Evolutionary conservation across 2,888 invertebrate genomes (phyloP).

Genomic region (Drosophila leonis): DNA sequence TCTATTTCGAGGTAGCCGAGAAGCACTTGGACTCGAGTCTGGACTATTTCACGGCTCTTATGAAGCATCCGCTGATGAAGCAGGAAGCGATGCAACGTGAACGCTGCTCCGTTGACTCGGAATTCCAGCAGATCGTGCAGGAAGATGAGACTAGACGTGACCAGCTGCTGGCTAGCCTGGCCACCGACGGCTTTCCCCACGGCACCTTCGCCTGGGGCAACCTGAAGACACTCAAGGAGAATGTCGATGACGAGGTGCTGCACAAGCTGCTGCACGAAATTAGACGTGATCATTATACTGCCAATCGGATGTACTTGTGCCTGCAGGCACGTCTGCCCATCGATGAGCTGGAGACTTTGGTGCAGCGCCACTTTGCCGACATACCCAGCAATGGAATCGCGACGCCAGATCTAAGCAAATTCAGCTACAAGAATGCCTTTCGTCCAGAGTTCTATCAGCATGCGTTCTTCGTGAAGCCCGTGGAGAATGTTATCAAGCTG

Average conservation of each 20-base stretch:
- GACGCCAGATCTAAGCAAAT: slow-evolving; percentile 88
- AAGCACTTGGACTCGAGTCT: slow-evolving; percentile 91
- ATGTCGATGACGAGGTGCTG: slow-evolving; percentile 88
- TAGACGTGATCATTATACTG: slow-evolving; percentile 92
- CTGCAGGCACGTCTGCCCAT: slow-evolving; percentile 88
- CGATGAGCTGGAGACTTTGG: slow-evolving; percentile 83
- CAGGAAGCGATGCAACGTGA: slow-evolving; percentile 94
- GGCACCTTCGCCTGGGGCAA: slow-evolving; percentile 95
- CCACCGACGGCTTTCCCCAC: slow-evolving; percentile 89
- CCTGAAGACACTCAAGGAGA: slow-evolving; percentile 89
- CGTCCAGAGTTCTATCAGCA: slow-evolving; percentile 80
- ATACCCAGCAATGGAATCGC: slow-evolving; percentile 89
- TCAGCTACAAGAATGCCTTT: slow-evolving; percentile 81
- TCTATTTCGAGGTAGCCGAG: slow-evolving; percentile 95
- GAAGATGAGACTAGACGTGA: slow-evolving; percentile 91
- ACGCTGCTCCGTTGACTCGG: slow-evolving; percentile 94
- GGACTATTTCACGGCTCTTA: slow-evolving; percentile 95
- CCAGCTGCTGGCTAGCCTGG: slow-evolving; percentile 90
- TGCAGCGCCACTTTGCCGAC: slow-evolving; percentile 88
- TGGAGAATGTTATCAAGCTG: slow-evolving; percentile 90
- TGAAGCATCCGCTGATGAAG: slow-evolving; percentile 94
- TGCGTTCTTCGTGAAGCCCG: slow-evolving; percentile 90
- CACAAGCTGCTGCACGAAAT: slow-evolving; percentile 91
- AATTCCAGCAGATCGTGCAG: slow-evolving; percentile 92
- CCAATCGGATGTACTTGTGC: slow-evolving; percentile 94